Evolutionary conservation across 2,797 vertebrate genomes (phyloP).

Genomic region (Brotula barbata): DNA sequence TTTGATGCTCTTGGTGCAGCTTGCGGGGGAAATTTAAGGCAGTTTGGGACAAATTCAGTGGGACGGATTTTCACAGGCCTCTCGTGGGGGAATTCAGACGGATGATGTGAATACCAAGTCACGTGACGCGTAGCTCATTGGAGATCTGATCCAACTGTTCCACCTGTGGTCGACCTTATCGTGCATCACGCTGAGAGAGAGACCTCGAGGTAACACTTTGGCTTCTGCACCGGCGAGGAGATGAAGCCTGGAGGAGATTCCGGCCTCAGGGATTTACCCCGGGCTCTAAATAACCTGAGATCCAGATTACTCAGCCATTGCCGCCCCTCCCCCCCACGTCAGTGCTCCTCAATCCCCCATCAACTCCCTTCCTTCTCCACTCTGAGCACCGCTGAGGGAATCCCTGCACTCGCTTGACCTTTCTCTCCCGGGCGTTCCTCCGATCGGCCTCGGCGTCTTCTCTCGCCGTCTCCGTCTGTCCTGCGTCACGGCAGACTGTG

Average conservation of each 20-base stretch:
- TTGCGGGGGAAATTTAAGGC: too few species aligned
- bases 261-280: conserved; percentile 67
- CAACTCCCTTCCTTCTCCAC: neutral
- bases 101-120: too few species aligned
- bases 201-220: conserved; percentile 5
- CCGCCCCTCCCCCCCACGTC: conserved; percentile 28
- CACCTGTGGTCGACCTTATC: conserved; percentile 29
- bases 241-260: conserved; percentile 18
- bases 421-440: neutral
- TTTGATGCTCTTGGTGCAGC: too few species aligned
- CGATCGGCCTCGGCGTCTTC: too few species aligned
- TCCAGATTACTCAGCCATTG: conserved; percentile 73
- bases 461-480: neutral
- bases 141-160: conserved; percentile 50
- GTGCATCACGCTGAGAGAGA: too few species aligned
- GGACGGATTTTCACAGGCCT: too few species aligned
- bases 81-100: too few species aligned
- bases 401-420: conserved; percentile 53
- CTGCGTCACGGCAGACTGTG: neutral
- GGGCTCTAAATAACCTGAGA: conserved; percentile 78
- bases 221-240: conserved; percentile 12
- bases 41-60: too few species aligned
- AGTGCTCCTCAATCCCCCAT: conserved; percentile 7
- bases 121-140: too few species aligned
- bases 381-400: conserved; percentile 50